Evolutionary conservation across 92 coral and sea anemone genomes (phyloP).

Genomic region (Blastomussa wellsi): DNA sequence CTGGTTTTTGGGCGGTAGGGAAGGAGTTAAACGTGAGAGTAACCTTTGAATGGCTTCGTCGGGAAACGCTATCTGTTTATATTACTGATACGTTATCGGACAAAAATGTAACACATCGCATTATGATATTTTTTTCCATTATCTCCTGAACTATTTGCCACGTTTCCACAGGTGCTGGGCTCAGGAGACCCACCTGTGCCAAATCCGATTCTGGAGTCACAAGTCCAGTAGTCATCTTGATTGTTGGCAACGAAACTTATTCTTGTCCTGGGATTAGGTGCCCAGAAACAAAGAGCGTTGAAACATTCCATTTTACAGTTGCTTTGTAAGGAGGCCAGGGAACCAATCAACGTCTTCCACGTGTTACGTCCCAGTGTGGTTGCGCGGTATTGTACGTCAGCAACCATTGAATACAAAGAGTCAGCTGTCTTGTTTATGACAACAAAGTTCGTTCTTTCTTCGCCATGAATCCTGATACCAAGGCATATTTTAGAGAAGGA

Average conservation of each 20-base stretch:
- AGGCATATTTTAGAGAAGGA: constrained; percentile 27
- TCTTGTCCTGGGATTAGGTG: background rate
- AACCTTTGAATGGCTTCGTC: no score
- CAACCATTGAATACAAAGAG: background rate
- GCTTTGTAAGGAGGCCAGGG: background rate
- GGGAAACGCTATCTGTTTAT: no score
- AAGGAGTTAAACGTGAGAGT: no score
- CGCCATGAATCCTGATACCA: constrained; percentile 12
- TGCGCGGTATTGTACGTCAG: background rate
- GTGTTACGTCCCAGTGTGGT: background rate
- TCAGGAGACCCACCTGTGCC: background rate
- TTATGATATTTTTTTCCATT: no score
- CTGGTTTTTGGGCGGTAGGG: no score
- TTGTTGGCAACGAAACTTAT: no score
- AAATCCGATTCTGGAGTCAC: no score
- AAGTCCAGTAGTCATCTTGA: no score
- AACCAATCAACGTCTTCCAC: constrained; percentile 4
- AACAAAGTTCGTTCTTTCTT: background rate
- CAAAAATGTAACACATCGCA: no score
- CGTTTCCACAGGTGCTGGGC: background rate
- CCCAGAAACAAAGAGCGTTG: background rate
- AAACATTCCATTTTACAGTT: background rate
- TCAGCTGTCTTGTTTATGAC: background rate
- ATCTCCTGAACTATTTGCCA: background rate
- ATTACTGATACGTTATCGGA: no score